Percentiles rank a stretch among this genome's conserved stretches.
phyloP scores from a whole-genome alignment of 2,888 invertebrate species.

The Ischnura elegans region DNA sequence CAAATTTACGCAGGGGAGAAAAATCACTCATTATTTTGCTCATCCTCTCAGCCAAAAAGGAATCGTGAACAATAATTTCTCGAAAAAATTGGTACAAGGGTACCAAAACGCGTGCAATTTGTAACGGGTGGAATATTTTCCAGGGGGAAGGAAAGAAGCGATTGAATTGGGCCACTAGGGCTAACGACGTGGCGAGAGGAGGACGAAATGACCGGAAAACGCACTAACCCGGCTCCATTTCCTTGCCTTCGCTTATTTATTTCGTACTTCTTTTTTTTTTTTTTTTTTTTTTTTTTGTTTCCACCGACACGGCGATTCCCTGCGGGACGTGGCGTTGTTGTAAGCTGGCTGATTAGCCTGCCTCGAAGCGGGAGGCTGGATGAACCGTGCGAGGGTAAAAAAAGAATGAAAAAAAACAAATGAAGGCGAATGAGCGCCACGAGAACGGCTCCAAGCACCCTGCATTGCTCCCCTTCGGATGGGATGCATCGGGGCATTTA shows the following conservation, averaged over 20 bases:
- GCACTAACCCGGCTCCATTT: neutral
- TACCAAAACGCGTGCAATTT: neutral
- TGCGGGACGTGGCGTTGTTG: too few species aligned
- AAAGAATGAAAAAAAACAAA: too few species aligned
- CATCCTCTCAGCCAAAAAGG: neutral
- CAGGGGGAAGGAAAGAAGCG: neutral
- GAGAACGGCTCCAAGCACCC: neutral
- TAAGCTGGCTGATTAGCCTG: too few species aligned
- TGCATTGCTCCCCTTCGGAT: neutral
- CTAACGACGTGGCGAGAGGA: neutral
- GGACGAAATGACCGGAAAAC: neutral
- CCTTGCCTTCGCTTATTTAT: neutral
- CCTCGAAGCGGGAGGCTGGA: too few species aligned
- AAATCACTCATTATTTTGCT: neutral
- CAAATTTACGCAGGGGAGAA: neutral
- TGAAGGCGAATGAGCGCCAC: too few species aligned
- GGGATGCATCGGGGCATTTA: neutral
- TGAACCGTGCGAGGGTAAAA: too few species aligned
- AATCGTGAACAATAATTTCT: neutral
- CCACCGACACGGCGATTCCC: too few species aligned
- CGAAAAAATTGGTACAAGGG: neutral
- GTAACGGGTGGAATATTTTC: neutral
- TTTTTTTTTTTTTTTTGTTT: too few species aligned
- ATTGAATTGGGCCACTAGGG: neutral
- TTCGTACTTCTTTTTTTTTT: neutral